Conservation (phyloP, 2,888 invertebrate genomes). For the Melipona beecheii region DNA sequence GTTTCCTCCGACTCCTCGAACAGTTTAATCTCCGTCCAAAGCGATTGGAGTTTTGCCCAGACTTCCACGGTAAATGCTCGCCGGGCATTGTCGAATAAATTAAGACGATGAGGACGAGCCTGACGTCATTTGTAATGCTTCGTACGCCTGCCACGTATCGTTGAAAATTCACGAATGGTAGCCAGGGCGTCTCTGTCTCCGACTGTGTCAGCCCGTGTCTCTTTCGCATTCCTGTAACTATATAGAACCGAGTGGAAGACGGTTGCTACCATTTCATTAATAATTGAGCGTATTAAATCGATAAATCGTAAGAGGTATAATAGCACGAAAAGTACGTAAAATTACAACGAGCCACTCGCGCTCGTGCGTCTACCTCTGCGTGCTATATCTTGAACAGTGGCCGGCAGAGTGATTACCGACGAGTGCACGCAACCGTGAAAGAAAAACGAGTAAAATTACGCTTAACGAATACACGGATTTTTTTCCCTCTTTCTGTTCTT, state of each 20-base stretch:
- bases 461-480: conserved; percentile 9
- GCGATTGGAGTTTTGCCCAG: conserved; percentile 48
- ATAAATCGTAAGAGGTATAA: background rate
- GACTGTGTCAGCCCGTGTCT: no score
- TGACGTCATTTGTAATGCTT: conserved; percentile 33
- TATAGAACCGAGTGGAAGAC: background rate
- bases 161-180: conserved; percentile 28
- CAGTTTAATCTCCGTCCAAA: conserved; percentile 28
- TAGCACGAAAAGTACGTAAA: background rate
- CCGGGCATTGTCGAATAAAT: conserved; percentile 50
- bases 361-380: background rate
- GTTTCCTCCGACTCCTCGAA: conserved; percentile 4
- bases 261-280: background rate
- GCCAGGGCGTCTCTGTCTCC: no score
- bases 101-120: conserved; percentile 34
- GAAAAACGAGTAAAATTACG: background rate
- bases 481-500: conserved; percentile 78
- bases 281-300: background rate
- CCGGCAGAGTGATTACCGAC: conserved; percentile 5
- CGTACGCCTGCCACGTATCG: conserved; percentile 2
- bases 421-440: conserved; percentile 16
- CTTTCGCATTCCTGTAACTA: background rate
- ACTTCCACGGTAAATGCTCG: conserved; percentile 34
- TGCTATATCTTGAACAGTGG: background rate
- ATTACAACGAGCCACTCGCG: background rate